These are phyloP conservation scores for Vombatus ursinus DNA, from an alignment of 2,113 vertebrate genomes.

Conservation along the genomic window DNA sequence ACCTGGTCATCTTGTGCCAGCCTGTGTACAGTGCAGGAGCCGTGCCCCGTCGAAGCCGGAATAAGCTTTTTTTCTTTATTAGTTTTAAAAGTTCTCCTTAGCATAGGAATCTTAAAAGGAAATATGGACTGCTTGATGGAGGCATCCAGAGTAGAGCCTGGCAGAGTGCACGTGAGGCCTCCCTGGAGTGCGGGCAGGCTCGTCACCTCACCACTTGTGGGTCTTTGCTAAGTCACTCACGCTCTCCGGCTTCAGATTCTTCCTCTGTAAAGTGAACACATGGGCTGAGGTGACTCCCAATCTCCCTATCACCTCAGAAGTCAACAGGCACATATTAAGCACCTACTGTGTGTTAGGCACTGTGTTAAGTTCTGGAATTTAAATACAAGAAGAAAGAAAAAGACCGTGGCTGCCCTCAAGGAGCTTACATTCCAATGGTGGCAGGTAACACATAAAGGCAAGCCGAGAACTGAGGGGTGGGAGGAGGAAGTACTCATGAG, in stretches of 20 bases:
- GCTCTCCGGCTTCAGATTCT: neutral
- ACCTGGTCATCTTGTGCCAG: constrained; percentile 60
- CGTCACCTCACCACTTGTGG: too few species aligned
- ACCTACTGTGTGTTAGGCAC: neutral
- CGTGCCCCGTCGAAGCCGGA: constrained; percentile 52
- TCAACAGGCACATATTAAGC: neutral
- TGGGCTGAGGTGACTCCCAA: neutral
- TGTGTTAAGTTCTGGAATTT: neutral
- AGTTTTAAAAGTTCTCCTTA: constrained; percentile 19
- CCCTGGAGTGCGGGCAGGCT: fast-evolving
- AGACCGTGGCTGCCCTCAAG: neutral
- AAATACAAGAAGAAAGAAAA: neutral
- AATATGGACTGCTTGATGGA: constrained; percentile 70
- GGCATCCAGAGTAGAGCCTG: constrained; percentile 60
- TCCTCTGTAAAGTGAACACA: neutral
- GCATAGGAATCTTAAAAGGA: constrained; percentile 71
- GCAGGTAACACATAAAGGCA: neutral
- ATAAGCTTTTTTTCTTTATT: constrained; percentile 57
- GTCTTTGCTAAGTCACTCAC: neutral
- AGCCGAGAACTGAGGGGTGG: neutral
- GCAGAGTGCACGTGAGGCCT: constrained; percentile 56
- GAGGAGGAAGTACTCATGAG: neutral
- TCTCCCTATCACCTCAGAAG: neutral
- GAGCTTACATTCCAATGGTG: neutral
- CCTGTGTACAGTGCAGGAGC: constrained; percentile 51